These are phyloP conservation scores for Seriola quinqueradiata DNA, from an alignment of 2,113 vertebrate species.

Conservation along the genomic window DNA sequence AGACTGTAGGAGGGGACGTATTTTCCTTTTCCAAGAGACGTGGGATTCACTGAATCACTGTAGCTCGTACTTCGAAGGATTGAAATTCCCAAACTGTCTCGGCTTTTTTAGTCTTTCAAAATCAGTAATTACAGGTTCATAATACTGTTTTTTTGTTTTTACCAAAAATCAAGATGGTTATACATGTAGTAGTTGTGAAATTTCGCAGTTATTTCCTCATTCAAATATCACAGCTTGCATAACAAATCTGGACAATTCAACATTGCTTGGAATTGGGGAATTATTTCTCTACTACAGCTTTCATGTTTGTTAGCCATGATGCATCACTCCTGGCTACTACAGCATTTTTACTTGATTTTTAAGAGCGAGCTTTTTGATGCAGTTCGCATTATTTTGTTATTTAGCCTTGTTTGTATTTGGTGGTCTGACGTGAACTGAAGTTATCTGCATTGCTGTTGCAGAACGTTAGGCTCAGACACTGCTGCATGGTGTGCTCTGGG, in stretches of 20 bases:
- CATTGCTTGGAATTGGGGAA: not conserved
- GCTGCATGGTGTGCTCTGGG: slow-evolving; percentile 32
- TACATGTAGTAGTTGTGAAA: no score
- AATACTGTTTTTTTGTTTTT: no score
- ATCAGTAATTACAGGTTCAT: no score
- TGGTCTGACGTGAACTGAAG: slow-evolving; percentile 6
- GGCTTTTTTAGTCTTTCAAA: no score
- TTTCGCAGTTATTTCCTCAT: no score
- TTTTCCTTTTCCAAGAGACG: not conserved
- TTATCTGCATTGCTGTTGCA: slow-evolving; percentile 3
- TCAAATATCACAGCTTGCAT: not conserved
- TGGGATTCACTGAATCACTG: not conserved
- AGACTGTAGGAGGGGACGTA: not conserved
- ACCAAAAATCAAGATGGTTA: no score
- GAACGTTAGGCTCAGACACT: not conserved
- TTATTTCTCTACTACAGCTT: not conserved
- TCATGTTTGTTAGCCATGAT: not conserved
- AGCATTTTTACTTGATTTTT: not conserved
- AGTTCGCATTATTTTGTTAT: not conserved
- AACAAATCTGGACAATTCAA: no score
- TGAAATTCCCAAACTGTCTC: not conserved
- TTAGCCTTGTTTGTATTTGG: not conserved
- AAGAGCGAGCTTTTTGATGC: not conserved
- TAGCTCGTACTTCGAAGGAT: no score
- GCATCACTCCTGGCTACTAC: not conserved